Base-by-base conservation (phyloP, 2,113 vertebrate species). In the Saguinus imperator region DNA sequence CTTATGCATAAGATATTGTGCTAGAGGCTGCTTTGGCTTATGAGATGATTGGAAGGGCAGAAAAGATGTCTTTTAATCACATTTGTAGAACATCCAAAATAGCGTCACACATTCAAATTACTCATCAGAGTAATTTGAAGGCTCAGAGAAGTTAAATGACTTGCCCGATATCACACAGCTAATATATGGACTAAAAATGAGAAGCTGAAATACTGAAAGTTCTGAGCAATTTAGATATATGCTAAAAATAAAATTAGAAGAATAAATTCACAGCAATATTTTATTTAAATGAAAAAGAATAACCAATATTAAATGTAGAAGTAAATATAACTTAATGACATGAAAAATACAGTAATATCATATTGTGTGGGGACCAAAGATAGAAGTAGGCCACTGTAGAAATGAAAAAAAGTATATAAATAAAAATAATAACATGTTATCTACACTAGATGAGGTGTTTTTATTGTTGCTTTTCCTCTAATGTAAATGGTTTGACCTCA, bases 191-290 rank as follows among this genome's bases (percentile, higher is more conserved):
- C 70, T 55, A 37, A 73, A 94, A 83, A 58, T 58, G 9, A 86
- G 37, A 91, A 73, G 2, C 8, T 29, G 12, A 70, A 57, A 75
- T 81, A 80, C 8, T 13, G 1, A 40, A 88, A 64, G n/a, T 76
- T 68, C 57, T 80, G 29, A 75, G 25, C 1, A 61, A 82, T 58
- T 91, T 96, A 92, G 23, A 61, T 61, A 55, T 20, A 87, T 64
- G 14, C 6, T 85, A 57, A 86, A 43, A 35, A 87, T 66, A 48
- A 27, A 29, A 72, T 82, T 29, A 77, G 32, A 87, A 85, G n/a
- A 84, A 89, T 91, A 86, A 89, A 82, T 40, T 77, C 70, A 89
- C 8, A 75, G n/a, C 48, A 66, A 32, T 82, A 72, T 75, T 91
- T 48, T 81, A 37, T 66, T 82, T 58, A 72, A 72, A 55, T 6